These are phyloP conservation scores for Calonectris borealis DNA, from an alignment of 2,113 vertebrate genomes.

Conservation along the genomic window DNA sequence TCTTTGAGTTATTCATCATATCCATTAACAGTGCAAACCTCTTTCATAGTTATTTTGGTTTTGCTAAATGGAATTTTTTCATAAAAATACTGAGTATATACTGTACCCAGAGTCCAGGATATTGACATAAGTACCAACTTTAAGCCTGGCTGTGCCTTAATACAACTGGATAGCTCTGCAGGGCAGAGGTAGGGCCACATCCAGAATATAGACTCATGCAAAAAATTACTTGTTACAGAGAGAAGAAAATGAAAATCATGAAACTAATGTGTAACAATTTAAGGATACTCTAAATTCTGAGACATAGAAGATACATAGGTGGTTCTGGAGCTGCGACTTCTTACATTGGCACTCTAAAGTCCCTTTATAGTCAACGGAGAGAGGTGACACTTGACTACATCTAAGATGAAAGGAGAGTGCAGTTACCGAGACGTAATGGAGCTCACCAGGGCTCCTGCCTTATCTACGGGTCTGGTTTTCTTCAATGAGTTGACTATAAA, in stretches of 20 bases:
- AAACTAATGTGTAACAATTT: not conserved
- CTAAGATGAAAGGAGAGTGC: not conserved
- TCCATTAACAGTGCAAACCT: not conserved
- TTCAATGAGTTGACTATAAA: not conserved
- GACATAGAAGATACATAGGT: not conserved
- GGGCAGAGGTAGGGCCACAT: not conserved
- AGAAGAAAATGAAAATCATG: not conserved
- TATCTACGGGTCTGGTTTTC: not conserved
- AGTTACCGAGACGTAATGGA: rapidly evolving
- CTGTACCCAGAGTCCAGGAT: not conserved
- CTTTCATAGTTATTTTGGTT: not conserved
- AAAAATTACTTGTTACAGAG: not conserved
- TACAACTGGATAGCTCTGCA: not conserved
- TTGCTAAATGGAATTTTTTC: not conserved
- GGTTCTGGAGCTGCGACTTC: not conserved
- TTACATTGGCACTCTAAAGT: not conserved
- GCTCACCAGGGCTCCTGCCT: not conserved
- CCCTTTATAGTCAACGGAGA: not conserved
- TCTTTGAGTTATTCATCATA: not conserved
- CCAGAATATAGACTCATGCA: rapidly evolving
- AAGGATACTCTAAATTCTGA: not conserved
- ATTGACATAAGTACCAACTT: not conserved
- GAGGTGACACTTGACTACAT: not conserved
- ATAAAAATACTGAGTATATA: not conserved
- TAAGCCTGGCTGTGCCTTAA: not conserved